Percentiles rank a stretch among this genome's conserved stretches.
phyloP scores from a whole-genome alignment of 1,140 invertebrate species.

The Harlomillsia oculata region DNA sequence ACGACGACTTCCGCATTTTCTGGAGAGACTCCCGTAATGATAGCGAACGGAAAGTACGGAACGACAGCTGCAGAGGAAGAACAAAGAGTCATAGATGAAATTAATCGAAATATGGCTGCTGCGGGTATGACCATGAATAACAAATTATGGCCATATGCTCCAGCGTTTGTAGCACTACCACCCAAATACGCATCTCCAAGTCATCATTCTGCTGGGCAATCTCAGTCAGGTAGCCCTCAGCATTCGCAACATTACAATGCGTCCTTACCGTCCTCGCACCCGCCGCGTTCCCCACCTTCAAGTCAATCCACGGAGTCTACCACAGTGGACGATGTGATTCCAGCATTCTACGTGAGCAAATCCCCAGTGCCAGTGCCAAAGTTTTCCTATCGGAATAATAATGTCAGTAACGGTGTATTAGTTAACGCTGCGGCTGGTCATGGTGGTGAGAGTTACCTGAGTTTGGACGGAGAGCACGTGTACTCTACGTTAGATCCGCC shows the following conservation, averaged over 20 bases:
- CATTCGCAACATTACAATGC: constrained; percentile 16
- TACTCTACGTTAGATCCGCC: constrained; percentile 34
- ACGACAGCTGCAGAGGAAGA: neutral
- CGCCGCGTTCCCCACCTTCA: constrained; percentile 4
- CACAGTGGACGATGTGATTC: constrained; percentile 1
- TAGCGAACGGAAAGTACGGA: constrained; percentile 12
- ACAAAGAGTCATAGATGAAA: neutral
- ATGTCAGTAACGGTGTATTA: neutral
- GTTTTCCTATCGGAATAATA: constrained; percentile 5
- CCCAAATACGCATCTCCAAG: constrained; percentile 11
- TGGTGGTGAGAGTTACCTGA: constrained; percentile 31
- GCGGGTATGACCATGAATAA: constrained; percentile 9
- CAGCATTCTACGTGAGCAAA: neutral
- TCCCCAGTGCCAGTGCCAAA: constrained; percentile 30
- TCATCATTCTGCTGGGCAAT: neutral
- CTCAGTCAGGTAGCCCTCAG: neutral
- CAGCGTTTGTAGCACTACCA: constrained; percentile 22
- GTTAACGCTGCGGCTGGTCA: constrained; percentile 3
- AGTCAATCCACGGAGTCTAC: constrained; percentile 29
- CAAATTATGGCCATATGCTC: constrained; percentile 24
- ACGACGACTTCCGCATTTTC: constrained; percentile 27
- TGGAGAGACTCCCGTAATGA: constrained; percentile 8
- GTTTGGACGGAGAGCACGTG: constrained; percentile 33
- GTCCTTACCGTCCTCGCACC: constrained; percentile 2
- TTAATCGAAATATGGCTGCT: constrained; percentile 8